phyloP scores from a whole-genome alignment of 2,113 vertebrate genomes.

The Myotis yumanensis region DNA sequence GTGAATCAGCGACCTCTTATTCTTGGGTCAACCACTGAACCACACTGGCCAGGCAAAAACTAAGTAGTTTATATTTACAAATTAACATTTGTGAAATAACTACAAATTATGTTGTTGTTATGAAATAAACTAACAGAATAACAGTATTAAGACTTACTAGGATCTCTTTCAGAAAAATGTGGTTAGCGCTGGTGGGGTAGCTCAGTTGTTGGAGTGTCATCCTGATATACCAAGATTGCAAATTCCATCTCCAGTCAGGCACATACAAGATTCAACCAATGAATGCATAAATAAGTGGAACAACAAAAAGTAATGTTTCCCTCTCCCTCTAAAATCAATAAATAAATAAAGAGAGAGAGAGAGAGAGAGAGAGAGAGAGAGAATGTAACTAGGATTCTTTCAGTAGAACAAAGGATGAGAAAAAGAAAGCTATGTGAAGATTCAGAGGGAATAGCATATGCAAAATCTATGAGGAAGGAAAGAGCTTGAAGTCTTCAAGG shows the following conservation, averaged over 20 bases:
- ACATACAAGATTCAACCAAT: not conserved
- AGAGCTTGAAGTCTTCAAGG: not conserved
- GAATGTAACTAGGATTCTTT: not conserved
- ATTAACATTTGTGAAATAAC: not conserved
- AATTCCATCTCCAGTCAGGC: not conserved
- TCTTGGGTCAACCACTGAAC: too few species aligned
- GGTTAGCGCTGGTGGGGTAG: not conserved
- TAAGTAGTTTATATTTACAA: conserved; percentile 28
- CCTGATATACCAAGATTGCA: not conserved
- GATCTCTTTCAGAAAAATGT: not conserved
- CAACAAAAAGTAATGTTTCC: not conserved
- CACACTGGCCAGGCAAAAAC: too few species aligned
- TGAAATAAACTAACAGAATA: not conserved
- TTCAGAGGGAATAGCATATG: not conserved
- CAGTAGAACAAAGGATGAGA: not conserved
- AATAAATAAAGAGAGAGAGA: not conserved
- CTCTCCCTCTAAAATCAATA: not conserved
- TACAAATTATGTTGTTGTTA: not conserved
- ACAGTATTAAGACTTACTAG: not conserved
- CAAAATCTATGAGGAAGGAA: not conserved
- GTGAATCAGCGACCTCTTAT: too few species aligned
- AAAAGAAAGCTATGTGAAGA: not conserved
- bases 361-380: not conserved
- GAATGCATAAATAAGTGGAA: not conserved
- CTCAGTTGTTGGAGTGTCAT: not conserved